These are phyloP conservation scores for Coptodon bakossiorum DNA, from an alignment of 2,113 vertebrate species.

Conservation along the genomic window DNA sequence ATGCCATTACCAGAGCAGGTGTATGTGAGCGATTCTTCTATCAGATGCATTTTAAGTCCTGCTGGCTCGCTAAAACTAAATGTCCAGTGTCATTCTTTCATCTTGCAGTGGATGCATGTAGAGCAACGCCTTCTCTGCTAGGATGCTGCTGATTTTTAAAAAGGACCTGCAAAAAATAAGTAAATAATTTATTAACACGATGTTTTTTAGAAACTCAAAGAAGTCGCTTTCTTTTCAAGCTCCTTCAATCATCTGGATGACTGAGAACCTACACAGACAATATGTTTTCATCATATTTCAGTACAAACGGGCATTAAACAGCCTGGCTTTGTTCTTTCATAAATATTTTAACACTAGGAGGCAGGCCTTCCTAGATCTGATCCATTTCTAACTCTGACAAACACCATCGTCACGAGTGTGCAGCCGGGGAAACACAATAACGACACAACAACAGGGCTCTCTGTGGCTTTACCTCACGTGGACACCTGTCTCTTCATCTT, in stretches of 20 bases:
- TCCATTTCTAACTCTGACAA: neutral
- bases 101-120: neutral
- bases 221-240: neutral
- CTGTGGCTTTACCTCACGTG: neutral
- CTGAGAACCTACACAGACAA: neutral
- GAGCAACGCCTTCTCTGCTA: neutral
- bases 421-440: neutral
- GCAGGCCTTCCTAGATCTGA: neutral
- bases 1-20: neutral
- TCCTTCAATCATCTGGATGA: neutral
- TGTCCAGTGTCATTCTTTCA: neutral
- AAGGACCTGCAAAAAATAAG: neutral
- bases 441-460: neutral
- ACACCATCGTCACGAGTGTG: neutral
- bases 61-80: neutral
- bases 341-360: neutral
- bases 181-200: neutral
- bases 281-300: neutral
- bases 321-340: neutral
- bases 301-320: neutral
- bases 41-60: neutral
- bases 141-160: neutral
- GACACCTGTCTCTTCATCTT: neutral
- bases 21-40: neutral
- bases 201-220: neutral